Percentiles rank a stretch among this genome's conserved stretches.
These are phyloP conservation scores for Mongoloraphidia duomilia DNA, from an alignment of 2,888 invertebrate species.

Conservation along the genomic window DNA sequence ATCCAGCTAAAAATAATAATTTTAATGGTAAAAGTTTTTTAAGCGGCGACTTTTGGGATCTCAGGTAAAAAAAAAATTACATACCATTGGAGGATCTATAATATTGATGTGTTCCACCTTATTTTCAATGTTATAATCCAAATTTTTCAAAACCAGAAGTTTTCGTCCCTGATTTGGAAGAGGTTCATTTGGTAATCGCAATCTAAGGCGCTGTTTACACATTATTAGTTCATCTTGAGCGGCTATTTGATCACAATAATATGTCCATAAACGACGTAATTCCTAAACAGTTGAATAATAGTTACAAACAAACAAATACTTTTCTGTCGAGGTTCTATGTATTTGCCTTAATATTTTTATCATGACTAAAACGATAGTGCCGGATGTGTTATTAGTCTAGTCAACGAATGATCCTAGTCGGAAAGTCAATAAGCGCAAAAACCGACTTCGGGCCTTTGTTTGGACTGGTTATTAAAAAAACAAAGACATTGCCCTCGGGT, in stretches of 20 bases:
- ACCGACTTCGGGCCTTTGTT: no score
- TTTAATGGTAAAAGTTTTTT: background rate
- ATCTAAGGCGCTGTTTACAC: constrained; percentile 45
- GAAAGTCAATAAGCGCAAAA: no score
- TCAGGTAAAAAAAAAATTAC: constrained; percentile 1
- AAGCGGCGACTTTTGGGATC: no score
- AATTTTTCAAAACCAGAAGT: constrained; percentile 20
- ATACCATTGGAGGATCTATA: constrained; percentile 28
- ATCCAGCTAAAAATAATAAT: constrained; percentile 20
- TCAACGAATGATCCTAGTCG: no score
- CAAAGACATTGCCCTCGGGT: no score
- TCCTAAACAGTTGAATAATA: constrained; percentile 26
- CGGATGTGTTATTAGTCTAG: no score
- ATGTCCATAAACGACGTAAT: constrained; percentile 28
- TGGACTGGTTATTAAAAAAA: no score
- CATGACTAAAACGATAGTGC: no score
- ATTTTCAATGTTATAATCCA: constrained; percentile 23
- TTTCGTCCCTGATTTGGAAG: constrained; percentile 9
- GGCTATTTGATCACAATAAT: constrained; percentile 29
- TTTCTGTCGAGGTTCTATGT: no score
- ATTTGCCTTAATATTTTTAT: no score
- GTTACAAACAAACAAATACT: no score
- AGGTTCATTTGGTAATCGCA: constrained; percentile 30
- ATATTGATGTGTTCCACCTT: constrained; percentile 27
- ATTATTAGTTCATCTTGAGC: constrained; percentile 59